A percentile compares a stretch with the other conserved stretches of the same genome.
These are phyloP conservation scores for Aradus depressus DNA, from an alignment of 2,888 invertebrate species.

Conservation along the genomic window DNA sequence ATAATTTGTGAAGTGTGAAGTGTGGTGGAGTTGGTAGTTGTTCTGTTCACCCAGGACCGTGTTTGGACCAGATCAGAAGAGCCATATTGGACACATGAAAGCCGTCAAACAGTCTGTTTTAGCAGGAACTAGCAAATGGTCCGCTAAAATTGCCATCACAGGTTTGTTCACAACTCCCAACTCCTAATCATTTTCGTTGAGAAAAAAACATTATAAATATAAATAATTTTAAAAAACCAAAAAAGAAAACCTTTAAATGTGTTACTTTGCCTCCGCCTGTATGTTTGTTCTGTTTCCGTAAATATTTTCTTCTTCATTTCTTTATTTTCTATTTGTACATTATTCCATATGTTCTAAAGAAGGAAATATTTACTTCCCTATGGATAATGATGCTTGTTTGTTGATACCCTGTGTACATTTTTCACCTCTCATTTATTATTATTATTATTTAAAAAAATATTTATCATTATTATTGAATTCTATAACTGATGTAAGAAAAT, in stretches of 20 bases:
- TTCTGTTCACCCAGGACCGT: constrained; percentile 62
- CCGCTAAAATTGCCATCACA: constrained; percentile 99
- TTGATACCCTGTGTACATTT: no score
- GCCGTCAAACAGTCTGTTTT: constrained; percentile 96
- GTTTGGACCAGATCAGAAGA: constrained; percentile 89
- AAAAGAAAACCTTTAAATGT: constrained; percentile 1
- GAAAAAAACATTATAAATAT: neutral
- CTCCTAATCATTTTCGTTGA: no score
- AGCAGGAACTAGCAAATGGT: constrained; percentile 99
- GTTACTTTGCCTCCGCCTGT: constrained; percentile 16
- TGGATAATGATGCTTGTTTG: constrained; percentile 13
- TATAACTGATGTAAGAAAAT: no score
- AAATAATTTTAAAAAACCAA: constrained; percentile 4
- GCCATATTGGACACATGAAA: constrained; percentile 92
- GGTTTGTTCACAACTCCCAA: constrained; percentile 57
- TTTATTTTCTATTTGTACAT: constrained; percentile 9
- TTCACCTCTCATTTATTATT: constrained; percentile 6
- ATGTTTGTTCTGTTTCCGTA: constrained; percentile 7
- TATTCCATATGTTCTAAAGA: constrained; percentile 7
- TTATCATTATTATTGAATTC: no score
- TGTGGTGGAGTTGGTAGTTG: constrained; percentile 34
- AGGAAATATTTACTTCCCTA: constrained; percentile 10
- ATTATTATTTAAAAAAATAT: no score
- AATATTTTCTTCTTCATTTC: constrained; percentile 15
- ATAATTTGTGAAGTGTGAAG: neutral